Conservation (phyloP, 2,113 vertebrate species). For the Anas platyrhynchos region DNA sequence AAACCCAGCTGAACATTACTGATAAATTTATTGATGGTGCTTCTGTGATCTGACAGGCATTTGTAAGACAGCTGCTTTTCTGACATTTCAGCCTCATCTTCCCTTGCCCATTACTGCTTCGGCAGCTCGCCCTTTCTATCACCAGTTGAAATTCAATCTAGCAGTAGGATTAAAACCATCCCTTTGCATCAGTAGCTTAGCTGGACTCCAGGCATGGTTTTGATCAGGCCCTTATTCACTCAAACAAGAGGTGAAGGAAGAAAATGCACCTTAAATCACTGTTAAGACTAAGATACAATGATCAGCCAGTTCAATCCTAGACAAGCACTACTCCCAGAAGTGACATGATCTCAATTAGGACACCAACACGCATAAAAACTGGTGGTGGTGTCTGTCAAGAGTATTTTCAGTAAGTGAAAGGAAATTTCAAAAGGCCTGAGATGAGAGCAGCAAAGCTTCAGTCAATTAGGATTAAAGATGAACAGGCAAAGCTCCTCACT, state of each 20-base stretch:
- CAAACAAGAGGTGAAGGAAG: neutral
- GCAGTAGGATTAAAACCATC: neutral
- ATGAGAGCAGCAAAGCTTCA: neutral
- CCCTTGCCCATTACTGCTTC: neutral
- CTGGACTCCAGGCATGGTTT: neutral
- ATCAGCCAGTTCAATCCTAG: neutral
- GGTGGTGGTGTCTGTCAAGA: neutral
- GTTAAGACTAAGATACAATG: neutral
- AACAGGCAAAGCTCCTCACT: neutral
- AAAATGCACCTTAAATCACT: neutral
- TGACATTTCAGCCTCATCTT: neutral
- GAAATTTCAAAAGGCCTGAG: neutral
- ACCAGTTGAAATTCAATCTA: neutral
- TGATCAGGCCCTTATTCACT: neutral
- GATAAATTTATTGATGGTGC: neutral
- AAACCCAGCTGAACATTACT: neutral
- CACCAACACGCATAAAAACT: neutral
- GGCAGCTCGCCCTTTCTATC: neutral
- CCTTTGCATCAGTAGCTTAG: neutral
- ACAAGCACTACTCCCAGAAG: neutral
- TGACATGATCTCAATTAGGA: neutral
- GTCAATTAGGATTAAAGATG: neutral
- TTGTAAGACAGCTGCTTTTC: neutral
- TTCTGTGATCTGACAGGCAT: neutral
- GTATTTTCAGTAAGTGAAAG: neutral